Base-by-base conservation (phyloP, 2,113 vertebrate genomes). In the Phoenicopterus ruber region DNA sequence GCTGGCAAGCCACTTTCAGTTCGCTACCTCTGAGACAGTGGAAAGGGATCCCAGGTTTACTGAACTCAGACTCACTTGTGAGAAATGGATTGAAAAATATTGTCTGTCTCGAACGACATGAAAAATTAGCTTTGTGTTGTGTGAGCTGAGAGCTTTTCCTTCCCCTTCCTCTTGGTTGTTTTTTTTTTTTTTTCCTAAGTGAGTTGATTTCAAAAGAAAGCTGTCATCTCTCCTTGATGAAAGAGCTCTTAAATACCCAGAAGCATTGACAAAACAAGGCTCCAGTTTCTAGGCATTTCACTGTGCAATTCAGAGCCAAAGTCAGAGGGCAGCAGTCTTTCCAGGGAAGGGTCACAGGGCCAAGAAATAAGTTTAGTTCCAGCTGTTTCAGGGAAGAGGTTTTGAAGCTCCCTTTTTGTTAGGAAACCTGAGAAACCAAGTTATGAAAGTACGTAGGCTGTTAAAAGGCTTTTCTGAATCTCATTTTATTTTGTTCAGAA, bases 181-280 rank as follows among this genome's bases (percentile, higher is more conserved):
- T 34, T n/a, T 32, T 26, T 6, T 3, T 38, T 17, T 19, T 31
- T 38, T 52, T 1, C 65, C 38, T 47, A n/a, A 61, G 50, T 67
- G 76, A 91, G 72, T n/a, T 90, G 69, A 84, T 90, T 92, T 74
- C 65, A 89, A 88, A 91, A 82, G 65, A 79, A 76, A 89, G 69
- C 47, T 91, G 86, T 92, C 25, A 7, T 67, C 25, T 89, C 57
- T 65, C 31, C 57, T 55, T 79, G 57, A 88, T 73, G 49, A 86
- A 86, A 88, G 82, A 83, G 21, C 28, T 92, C 55, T 59, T 84
- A 69, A 93, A 82, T 71, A 92, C 73, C 82, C 83, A 91, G 72
- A 71, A 93, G 69, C 65, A 74, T 21, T 2, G 1, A 85, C 13
- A 57, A 81, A 86, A 74, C 9, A n/a, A 46, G 19, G 36, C 40